A percentile compares a stretch with the other conserved stretches of the same genome.
Evolutionary conservation across 1,140 invertebrate species (phyloP).

Genomic region (Ceratina australensis): DNA sequence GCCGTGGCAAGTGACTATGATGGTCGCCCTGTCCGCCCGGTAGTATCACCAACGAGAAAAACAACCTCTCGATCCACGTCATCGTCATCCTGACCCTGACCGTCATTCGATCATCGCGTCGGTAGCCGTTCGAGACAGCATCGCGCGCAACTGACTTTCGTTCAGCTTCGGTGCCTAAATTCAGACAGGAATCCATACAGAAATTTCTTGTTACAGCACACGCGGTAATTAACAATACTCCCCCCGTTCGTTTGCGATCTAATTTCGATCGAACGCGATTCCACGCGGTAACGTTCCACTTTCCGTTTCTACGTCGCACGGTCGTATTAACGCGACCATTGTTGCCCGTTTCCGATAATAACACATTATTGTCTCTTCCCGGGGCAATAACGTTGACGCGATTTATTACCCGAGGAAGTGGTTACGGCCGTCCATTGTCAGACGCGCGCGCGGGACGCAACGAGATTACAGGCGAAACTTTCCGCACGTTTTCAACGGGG

Average conservation of each 20-base stretch:
- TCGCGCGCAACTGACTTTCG: constrained; percentile 29
- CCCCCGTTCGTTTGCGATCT: background rate
- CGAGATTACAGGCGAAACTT: background rate
- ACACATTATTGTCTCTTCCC: background rate
- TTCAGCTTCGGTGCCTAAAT: constrained; percentile 19
- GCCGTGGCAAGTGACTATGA: constrained; percentile 63
- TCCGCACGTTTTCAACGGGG: no score
- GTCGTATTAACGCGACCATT: background rate
- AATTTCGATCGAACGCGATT: background rate
- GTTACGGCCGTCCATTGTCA: constrained; percentile 8
- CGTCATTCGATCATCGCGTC: constrained; percentile 57
- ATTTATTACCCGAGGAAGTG: constrained; percentile 2
- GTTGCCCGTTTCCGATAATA: background rate
- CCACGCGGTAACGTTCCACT: background rate
- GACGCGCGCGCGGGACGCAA: constrained; percentile 4
- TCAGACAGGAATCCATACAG: constrained; percentile 39
- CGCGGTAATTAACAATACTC: background rate
- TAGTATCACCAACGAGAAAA: constrained; percentile 72
- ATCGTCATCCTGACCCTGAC: constrained; percentile 70
- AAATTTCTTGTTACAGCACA: background rate
- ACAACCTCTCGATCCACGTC: constrained; percentile 71
- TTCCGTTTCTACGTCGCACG: background rate
- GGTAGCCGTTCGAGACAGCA: constrained; percentile 61
- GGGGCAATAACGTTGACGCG: constrained; percentile 4
- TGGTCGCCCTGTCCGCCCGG: constrained; percentile 67